Evolutionary conservation across 2,113 vertebrate genomes (phyloP).

Genomic region (Hydropotes inermis): DNA sequence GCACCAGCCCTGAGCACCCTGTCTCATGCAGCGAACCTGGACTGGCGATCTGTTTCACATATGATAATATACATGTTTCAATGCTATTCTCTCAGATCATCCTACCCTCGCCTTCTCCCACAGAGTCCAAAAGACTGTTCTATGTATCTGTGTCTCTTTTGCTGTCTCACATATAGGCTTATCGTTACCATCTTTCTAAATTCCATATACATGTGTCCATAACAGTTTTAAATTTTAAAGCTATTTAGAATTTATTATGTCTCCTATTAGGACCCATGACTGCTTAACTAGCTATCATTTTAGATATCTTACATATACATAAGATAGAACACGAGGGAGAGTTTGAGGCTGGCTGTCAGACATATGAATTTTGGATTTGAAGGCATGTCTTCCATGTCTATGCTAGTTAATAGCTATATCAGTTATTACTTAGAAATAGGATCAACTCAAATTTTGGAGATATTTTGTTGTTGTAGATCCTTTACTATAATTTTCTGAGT

Average conservation of each 20-base stretch:
- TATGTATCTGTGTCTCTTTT: not conserved
- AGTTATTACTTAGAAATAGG: not conserved
- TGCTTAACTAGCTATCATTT: not conserved
- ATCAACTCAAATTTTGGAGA: slow-evolving; percentile 16
- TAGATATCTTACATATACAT: not conserved
- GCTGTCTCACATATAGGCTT: not conserved
- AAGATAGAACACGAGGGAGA: not conserved
- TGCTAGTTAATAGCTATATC: not conserved
- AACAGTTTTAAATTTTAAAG: slow-evolving; percentile 8
- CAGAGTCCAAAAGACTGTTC: not conserved
- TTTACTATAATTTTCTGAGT: slow-evolving; percentile 38
- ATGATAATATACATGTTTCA: not conserved
- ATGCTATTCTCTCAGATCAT: not conserved
- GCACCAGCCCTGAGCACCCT: not conserved
- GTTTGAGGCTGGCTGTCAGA: not conserved
- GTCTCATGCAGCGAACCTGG: not conserved
- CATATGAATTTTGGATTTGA: not conserved
- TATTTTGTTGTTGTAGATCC: slow-evolving; percentile 23
- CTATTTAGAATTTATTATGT: not conserved
- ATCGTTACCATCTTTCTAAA: not conserved
- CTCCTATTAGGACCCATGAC: not conserved
- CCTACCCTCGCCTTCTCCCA: not conserved
- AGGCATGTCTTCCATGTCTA: not conserved
- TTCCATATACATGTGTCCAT: not conserved
- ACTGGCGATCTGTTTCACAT: not conserved